Conservation (phyloP, 2,113 vertebrate species). For the Malurus elegans region DNA sequence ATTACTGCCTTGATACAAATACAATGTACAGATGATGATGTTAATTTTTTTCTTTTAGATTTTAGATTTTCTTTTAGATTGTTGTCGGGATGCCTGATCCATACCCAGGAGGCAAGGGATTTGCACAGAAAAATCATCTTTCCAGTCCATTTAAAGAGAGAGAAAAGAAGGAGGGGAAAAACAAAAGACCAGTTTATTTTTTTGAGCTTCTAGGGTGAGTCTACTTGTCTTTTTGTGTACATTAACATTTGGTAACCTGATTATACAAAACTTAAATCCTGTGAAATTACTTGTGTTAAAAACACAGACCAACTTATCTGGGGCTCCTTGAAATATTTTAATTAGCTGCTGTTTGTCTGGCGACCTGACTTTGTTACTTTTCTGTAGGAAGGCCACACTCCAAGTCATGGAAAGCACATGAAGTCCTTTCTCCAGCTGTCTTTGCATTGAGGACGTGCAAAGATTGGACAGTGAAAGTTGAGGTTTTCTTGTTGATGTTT, state of each 20-base stretch:
- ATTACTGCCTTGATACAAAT: background rate
- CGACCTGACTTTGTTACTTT: background rate
- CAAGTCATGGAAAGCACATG: background rate
- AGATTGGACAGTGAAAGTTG: background rate
- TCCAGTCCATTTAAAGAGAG: background rate
- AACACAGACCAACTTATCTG: background rate
- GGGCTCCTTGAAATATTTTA: background rate
- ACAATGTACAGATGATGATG: background rate
- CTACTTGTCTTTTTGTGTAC: background rate
- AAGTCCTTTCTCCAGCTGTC: background rate
- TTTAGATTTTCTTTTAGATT: background rate
- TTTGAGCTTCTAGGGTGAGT: background rate
- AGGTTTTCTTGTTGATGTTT: background rate
- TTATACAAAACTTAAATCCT: background rate
- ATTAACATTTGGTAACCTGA: background rate
- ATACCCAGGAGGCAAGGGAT: background rate
- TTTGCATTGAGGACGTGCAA: background rate
- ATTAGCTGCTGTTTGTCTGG: background rate
- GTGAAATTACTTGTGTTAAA: background rate
- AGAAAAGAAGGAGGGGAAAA: rapidly evolving
- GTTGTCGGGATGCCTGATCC: background rate
- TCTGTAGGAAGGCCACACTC: background rate
- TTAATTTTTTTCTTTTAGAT: background rate
- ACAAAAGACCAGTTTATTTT: background rate
- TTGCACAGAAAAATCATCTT: background rate